phyloP scores from a whole-genome alignment of 2,113 vertebrate species.

The Protomyctophum bolini region DNA sequence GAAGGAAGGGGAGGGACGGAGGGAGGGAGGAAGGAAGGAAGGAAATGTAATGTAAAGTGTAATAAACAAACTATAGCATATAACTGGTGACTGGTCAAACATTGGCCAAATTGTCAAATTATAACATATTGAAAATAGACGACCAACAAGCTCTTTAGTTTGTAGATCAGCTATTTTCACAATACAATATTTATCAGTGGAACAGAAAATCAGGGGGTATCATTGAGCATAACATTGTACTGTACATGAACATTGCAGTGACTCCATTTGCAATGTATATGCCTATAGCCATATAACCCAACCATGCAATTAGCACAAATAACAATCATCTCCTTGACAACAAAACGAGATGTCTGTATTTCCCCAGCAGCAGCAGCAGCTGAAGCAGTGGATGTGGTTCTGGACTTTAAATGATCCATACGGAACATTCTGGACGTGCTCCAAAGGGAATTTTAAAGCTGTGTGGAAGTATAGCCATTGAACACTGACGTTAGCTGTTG shows the following conservation, averaged over 20 bases:
- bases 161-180: too few species aligned
- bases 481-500: constrained; percentile 23
- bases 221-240: too few species aligned
- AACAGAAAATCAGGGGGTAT: too few species aligned
- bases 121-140: neutral
- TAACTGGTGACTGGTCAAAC: neutral
- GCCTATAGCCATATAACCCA: constrained; percentile 7
- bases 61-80: neutral
- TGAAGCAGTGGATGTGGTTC: constrained; percentile 13
- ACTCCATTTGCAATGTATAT: neutral
- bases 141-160: too few species aligned
- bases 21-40: too few species aligned
- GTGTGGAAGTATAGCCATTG: constrained; percentile 34
- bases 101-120: neutral
- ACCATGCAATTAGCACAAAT: constrained; percentile 61
- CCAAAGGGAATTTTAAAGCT: too few species aligned
- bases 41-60: too few species aligned
- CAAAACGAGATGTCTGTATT: constrained; percentile 31
- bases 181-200: too few species aligned
- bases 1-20: too few species aligned
- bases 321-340: constrained; percentile 50
- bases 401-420: constrained; percentile 56
- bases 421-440: constrained; percentile 30
- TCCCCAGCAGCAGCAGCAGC: constrained; percentile 21
- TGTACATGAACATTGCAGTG: too few species aligned